These are phyloP conservation scores for Lagopus leucura DNA, from an alignment of 2,113 vertebrate species.

Conservation along the genomic window DNA sequence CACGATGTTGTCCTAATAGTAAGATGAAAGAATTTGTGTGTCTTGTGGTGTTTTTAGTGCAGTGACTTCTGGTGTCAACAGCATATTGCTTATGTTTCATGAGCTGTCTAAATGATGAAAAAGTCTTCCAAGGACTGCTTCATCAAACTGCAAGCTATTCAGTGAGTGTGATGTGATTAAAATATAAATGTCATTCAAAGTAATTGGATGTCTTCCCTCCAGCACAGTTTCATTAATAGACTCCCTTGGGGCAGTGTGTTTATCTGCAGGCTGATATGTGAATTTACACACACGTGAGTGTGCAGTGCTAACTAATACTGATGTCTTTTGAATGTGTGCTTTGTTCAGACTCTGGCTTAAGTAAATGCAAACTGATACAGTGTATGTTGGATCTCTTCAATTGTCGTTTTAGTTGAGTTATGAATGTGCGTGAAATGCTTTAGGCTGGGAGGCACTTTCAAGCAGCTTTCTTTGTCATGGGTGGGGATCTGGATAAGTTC, in stretches of 20 bases:
- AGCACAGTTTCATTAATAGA: constrained; percentile 39
- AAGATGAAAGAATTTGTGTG: not conserved
- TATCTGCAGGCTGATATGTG: not conserved
- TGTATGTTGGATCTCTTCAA: not conserved
- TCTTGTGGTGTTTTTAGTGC: not conserved
- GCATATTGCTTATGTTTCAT: not conserved
- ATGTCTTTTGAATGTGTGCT: not conserved
- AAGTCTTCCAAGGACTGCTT: constrained; percentile 32
- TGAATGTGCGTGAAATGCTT: not conserved
- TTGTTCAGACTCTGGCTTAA: not conserved
- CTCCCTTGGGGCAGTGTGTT: constrained; percentile 20
- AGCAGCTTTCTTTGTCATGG: not conserved
- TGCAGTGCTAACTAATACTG: not conserved
- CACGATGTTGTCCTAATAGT: not conserved
- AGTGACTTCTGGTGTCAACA: constrained; percentile 11
- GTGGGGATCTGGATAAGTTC: not conserved
- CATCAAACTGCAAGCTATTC: constrained; percentile 39
- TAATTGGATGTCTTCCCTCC: constrained; percentile 31
- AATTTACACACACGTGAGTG: not conserved
- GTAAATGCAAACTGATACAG: not conserved
- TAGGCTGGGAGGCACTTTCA: not conserved
- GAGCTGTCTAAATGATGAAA: constrained; percentile 45
- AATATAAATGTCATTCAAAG: constrained; percentile 37
- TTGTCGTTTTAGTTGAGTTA: not conserved
- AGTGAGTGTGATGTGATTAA: constrained; percentile 54